Evolutionary conservation across 1,140 invertebrate species (phyloP), one percentile per base, ranked within the genome.

Genomic region (Drosophila albomicans): DNA sequence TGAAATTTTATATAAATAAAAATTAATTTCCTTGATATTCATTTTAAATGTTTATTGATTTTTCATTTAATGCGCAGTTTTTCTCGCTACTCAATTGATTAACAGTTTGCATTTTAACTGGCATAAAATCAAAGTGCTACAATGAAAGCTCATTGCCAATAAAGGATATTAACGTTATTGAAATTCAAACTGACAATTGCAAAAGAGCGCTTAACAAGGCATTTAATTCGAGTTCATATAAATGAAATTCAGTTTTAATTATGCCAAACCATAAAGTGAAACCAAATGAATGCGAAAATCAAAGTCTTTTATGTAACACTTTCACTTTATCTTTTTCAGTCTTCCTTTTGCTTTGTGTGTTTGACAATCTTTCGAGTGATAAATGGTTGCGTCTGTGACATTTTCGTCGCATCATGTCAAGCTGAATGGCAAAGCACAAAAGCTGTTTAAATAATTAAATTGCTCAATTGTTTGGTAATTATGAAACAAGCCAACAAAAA

Each of bases 401-500:
- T 48, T 58, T 48, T 46, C 13, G 35, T 52, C 6, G 7, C 35
- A 30, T 16, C 54, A 30, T 51, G 10, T 54, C 61, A 57, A 57
- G n/a, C 35, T 38, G 46, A 41, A 10, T 16, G n/a, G 15, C 8
- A 25, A 13, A 10, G 5, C 10, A 25, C 45, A 43, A 52, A 67
- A 67, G 38, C 57, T 5, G 28, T 8, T 75, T 63, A 51, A 62
- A 63, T 68, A 59, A 41, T 75, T 65, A 65, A 71, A 75, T 75
- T 51, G 54, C 46, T 30, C 35, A 65, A 64, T 75, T 71, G 52
- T 56, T n/a, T 28, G 54, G 59, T 65, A 75, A 75, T 75, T 75
- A 65, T n/a, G 7, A 1, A 15, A 48, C 30, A 73, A 73, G 48
- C 20, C 7, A 35, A 48, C 15, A 28, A 59, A 20, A 43, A 46